These are phyloP conservation scores for Actinostola sp. DNA, from an alignment of 92 coral and sea anemone genomes.

Conservation along the genomic window DNA sequence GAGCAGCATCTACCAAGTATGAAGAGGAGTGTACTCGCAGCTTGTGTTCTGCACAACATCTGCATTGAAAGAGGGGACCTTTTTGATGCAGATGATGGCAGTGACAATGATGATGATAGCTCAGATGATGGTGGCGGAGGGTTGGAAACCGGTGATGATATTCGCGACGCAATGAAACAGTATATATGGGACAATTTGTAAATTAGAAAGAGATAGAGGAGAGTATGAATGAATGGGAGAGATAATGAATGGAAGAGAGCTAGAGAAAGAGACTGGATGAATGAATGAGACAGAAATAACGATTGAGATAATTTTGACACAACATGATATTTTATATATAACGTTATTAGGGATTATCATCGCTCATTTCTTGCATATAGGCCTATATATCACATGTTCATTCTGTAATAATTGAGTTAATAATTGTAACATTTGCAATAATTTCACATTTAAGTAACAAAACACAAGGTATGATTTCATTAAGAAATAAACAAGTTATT, in stretches of 20 bases:
- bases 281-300: too few relatives aligned
- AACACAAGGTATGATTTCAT: not conserved
- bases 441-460: not conserved
- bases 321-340: too few relatives aligned
- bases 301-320: too few relatives aligned
- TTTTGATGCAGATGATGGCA: slow-evolving; percentile 15
- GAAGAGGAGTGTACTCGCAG: slow-evolving; percentile 40
- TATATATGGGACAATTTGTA: slow-evolving; percentile 32
- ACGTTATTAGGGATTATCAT: too few relatives aligned
- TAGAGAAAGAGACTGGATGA: too few relatives aligned
- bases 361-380: too few relatives aligned
- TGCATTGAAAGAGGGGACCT: slow-evolving; percentile 48
- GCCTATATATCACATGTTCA: too few relatives aligned
- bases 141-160: slow-evolving; percentile 16
- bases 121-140: slow-evolving; percentile 34
- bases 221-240: not conserved
- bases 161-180: slow-evolving; percentile 26
- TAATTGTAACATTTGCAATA: not conserved
- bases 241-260: too few relatives aligned
- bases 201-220: not conserved
- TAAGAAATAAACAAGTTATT: not conserved
- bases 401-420: not conserved
- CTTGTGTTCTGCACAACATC: slow-evolving; percentile 39
- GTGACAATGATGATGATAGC: slow-evolving; percentile 19
- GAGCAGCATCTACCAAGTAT: slow-evolving; percentile 41